Percentiles rank a stretch among this genome's conserved stretches.
phyloP scores from a whole-genome alignment of 2,888 invertebrate genomes.

The Neria commutata region DNA sequence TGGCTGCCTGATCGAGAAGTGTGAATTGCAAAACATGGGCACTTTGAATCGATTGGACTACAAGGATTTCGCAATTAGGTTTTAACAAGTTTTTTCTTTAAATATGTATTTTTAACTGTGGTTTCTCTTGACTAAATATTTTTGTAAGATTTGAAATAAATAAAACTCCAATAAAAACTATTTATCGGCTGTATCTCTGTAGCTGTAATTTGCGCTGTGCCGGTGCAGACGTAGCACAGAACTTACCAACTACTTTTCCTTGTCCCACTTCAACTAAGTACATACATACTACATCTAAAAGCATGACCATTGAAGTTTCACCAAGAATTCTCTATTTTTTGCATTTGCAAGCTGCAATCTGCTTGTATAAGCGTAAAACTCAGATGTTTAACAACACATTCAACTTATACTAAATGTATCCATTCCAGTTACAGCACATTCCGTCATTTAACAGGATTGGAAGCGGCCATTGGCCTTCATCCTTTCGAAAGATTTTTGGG shows the following conservation, averaged over 20 bases:
- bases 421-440: not conserved
- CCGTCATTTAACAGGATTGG: slow-evolving; percentile 59
- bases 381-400: slow-evolving; percentile 14
- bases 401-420: slow-evolving; percentile 21
- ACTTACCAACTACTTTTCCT: no score
- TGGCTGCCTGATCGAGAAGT: slow-evolving; percentile 81
- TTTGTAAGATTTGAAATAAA: slow-evolving; percentile 42
- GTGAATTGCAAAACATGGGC: slow-evolving; percentile 82
- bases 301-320: not conserved
- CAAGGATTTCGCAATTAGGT: slow-evolving; percentile 81
- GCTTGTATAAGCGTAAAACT: no score
- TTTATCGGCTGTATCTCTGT: no score
- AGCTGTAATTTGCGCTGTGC: no score
- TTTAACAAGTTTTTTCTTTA: slow-evolving; percentile 65
- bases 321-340: not conserved
- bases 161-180: slow-evolving; percentile 32
- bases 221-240: no score
- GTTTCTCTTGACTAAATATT: slow-evolving; percentile 38
- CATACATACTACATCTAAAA: not conserved
- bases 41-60: slow-evolving; percentile 70
- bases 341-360: no score
- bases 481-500: slow-evolving; percentile 59
- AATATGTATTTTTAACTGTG: slow-evolving; percentile 1
- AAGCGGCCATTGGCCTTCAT: slow-evolving; percentile 60
- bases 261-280: no score